Evolutionary conservation across 1,140 invertebrate species (phyloP).

Genomic region (Scaptomyza montana): DNA sequence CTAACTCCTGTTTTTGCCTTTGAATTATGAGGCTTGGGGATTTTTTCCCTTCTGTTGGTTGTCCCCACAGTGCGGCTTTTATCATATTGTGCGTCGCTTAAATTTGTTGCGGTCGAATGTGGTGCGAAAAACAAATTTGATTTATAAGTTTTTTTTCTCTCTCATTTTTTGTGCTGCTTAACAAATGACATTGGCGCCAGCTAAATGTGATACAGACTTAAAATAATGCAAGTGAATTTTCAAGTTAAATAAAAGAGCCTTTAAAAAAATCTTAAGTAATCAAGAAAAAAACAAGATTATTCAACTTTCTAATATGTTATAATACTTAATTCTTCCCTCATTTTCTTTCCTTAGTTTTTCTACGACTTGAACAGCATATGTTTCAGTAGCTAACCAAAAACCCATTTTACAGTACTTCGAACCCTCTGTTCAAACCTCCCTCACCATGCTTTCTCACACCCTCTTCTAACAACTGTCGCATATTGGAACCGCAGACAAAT

Average conservation of each 20-base stretch:
- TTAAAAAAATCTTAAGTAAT: no score
- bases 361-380: constrained; percentile 56
- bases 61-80: constrained; percentile 7
- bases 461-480: constrained; percentile 57
- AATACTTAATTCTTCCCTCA: no score
- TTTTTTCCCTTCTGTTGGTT: not conserved
- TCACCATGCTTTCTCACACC: not conserved
- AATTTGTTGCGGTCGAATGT: constrained; percentile 51
- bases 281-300: no score
- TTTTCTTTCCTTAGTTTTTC: not conserved
- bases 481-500: constrained; percentile 78
- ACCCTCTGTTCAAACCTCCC: not conserved
- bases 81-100: constrained; percentile 39
- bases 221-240: not conserved
- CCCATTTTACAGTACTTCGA: not conserved
- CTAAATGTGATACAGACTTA: not conserved
- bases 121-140: constrained; percentile 73
- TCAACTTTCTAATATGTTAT: no score
- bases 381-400: constrained; percentile 20
- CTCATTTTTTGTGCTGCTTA: no score
- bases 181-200: not conserved
- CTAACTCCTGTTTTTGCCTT: constrained; percentile 26
- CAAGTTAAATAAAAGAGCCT: no score
- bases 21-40: constrained; percentile 59
- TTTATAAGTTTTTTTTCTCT: constrained; percentile 45